Percentiles rank a stretch among this genome's conserved stretches.
phyloP scores from a whole-genome alignment of 2,113 vertebrate species.

The Sturnira hondurensis region DNA sequence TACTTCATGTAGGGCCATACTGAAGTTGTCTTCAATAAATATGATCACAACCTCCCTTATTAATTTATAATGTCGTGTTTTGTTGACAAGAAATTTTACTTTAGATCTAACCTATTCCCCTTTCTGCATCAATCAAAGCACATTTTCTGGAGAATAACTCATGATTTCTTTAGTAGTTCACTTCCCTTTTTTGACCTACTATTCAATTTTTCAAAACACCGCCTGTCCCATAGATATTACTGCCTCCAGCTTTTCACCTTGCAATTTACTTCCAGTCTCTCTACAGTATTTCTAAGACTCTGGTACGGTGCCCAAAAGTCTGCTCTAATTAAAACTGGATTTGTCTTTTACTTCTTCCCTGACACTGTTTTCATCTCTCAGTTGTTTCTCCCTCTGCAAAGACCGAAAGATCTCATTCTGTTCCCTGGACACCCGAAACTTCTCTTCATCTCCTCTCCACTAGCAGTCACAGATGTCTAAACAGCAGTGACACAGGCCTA shows the following conservation, averaged over 20 bases:
- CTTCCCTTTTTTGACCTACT: neutral
- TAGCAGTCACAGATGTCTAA: neutral
- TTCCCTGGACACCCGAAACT: neutral
- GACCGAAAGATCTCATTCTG: neutral
- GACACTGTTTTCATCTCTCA: neutral
- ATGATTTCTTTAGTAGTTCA: conserved; percentile 6
- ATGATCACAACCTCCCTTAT: neutral
- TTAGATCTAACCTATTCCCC: neutral
- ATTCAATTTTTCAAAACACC: conserved; percentile 7
- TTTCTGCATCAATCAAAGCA: neutral
- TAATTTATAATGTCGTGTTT: conserved; percentile 42
- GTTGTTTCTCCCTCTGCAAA: neutral
- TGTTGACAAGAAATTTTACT: conserved; percentile 33
- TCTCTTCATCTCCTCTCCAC: neutral
- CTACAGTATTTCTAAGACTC: neutral
- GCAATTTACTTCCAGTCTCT: conserved; percentile 3
- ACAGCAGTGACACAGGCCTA: neutral
- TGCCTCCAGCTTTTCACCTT: neutral
- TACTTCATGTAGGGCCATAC: neutral
- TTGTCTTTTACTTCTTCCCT: neutral
- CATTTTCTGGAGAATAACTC: conserved; percentile 20
- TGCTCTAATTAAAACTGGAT: neutral
- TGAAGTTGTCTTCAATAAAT: neutral
- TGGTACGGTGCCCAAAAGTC: neutral
- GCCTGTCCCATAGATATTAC: neutral